Conservation (phyloP, 2,797 vertebrate species). For the Anabas testudineus region DNA sequence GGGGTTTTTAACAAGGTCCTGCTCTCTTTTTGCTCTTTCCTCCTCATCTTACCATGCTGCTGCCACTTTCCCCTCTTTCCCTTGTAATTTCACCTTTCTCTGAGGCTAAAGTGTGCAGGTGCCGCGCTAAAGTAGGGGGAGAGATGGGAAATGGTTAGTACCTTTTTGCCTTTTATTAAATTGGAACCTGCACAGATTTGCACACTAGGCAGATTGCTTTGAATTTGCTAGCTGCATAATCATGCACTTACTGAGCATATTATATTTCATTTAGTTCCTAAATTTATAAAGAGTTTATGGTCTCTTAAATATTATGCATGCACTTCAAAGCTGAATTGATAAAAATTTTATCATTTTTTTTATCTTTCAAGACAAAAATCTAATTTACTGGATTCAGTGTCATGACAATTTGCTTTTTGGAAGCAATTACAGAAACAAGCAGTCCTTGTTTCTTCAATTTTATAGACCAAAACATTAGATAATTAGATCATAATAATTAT, state of each 20-base stretch:
- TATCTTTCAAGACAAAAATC: no score
- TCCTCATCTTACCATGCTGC: constrained; percentile 53
- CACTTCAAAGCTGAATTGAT: neutral
- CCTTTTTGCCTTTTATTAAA: constrained; percentile 40
- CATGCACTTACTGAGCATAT: neutral
- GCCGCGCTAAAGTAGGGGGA: constrained; percentile 22
- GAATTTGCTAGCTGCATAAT: constrained; percentile 3
- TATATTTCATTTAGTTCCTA: neutral
- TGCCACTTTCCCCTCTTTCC: constrained; percentile 40
- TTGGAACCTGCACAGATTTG: constrained; percentile 27
- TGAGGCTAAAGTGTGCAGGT: constrained; percentile 46
- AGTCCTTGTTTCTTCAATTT: neutral
- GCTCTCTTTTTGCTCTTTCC: constrained; percentile 61
- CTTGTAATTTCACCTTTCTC: constrained; percentile 52
- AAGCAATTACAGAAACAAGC: no score
- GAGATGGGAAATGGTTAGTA: constrained; percentile 25
- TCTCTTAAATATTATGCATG: neutral
- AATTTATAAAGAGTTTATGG: neutral
- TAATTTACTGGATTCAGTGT: no score
- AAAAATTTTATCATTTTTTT: no score
- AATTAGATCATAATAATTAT: neutral
- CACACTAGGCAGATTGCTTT: constrained; percentile 13
- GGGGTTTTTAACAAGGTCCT: constrained; percentile 72
- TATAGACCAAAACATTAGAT: neutral
- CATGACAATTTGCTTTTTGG: neutral